A percentile compares a stretch with the other conserved stretches of the same genome.
These are phyloP conservation scores for Umimayanthus kanabou DNA, from an alignment of 92 coral and sea anemone species.

Conservation along the genomic window DNA sequence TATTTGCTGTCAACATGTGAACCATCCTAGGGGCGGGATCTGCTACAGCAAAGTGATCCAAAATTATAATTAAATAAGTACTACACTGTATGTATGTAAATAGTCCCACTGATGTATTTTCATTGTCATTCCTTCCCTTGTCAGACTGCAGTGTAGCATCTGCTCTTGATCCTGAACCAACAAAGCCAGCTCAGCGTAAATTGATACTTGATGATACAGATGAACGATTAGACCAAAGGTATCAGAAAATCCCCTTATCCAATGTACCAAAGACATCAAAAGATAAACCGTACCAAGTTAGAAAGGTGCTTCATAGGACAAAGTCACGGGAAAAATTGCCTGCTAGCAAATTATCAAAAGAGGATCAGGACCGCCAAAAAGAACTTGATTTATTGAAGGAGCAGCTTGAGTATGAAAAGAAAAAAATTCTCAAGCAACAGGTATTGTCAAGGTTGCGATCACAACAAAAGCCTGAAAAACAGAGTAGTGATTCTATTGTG, in stretches of 20 bases:
- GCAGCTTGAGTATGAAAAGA: conserved; percentile 71
- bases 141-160: conserved; percentile 27
- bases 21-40: no score
- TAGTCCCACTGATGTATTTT: neutral
- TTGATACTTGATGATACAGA: conserved; percentile 7
- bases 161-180: conserved; percentile 20
- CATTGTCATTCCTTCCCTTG: neutral
- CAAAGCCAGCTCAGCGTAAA: conserved; percentile 34
- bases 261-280: neutral
- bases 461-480: conserved; percentile 33
- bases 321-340: conserved; percentile 19
- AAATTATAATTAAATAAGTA: neutral
- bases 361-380: conserved; percentile 42
- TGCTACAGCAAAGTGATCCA: no score
- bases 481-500: neutral
- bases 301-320: conserved; percentile 18
- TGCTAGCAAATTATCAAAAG: conserved; percentile 8
- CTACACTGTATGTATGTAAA: no score
- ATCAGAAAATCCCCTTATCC: neutral
- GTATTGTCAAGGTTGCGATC: conserved; percentile 70
- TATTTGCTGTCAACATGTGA: no score
- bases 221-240: neutral
- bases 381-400: conserved; percentile 66
- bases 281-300: conserved; percentile 3
- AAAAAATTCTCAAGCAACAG: conserved; percentile 70